Base-by-base conservation (phyloP, 1,140 invertebrate species). In the Philopotamus ludificatus region DNA sequence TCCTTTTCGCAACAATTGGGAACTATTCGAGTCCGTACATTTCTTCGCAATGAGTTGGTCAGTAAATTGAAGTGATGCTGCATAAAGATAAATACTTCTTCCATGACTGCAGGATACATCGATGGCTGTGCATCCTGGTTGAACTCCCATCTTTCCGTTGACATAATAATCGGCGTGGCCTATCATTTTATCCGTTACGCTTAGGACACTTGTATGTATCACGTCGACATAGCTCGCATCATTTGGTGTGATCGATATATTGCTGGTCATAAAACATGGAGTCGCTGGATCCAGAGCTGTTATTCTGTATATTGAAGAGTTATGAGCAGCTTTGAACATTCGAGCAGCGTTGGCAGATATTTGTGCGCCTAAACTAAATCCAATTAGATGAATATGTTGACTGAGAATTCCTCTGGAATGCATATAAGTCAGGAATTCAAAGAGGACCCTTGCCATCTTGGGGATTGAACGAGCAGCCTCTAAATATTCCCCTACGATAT, bases 121-220 rank as follows among this genome's bases (percentile, higher is more conserved):
- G 0, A 65, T 20, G 9, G 21, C 16, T 4, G 23, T n/a, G 21
- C 67, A 70, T 2, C 64, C 64, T 20, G 67, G 64, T 22, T 70
- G 67, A 3, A 34, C 2, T 23, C 59, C 63, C 18, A 39, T 22
- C 10, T 53, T 61, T 0, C 60, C 60, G 18, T 70, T 70, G 3
- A 70, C 53, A 39, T 63, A 63, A 55, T 63, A 70, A 26, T 70
- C 61, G 9, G 63, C 64, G 34, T 70, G 67, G 1, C 67, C 67
- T 2, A 66, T 28, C 10, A 4, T 15, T 4, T 21, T 39, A 15
- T 63, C 54, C 3, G 23, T 51, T 2, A 66, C 51, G 34, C 67
- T 66, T n/a, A 66, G 15, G 1, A 64, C 20, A 21, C 61, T 66
- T 8, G 68, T 70, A 26, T 70, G 61, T n/a, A 70, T 70, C 18